A percentile compares a stretch with the other conserved stretches of the same genome.
phyloP scores from a whole-genome alignment of 2,797 vertebrate genomes.

The Cyclura pinguis region DNA sequence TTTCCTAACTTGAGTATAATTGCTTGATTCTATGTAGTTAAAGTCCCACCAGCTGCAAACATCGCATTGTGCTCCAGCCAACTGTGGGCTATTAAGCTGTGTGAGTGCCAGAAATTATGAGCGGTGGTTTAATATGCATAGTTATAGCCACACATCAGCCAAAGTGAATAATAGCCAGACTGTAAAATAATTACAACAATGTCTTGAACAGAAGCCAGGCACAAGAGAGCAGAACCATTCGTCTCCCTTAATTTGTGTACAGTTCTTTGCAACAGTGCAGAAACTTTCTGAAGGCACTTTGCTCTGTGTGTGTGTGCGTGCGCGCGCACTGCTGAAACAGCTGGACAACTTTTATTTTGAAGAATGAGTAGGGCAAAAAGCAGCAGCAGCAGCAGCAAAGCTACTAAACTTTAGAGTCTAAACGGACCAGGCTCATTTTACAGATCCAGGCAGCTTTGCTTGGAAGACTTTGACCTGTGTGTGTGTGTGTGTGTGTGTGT shows the following conservation, averaged over 20 bases:
- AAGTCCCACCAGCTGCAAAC: slow-evolving; percentile 71
- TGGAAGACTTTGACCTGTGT: slow-evolving; percentile 80
- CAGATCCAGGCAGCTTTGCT: slow-evolving; percentile 76
- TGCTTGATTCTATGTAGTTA: slow-evolving; percentile 58
- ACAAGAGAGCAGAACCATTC: slow-evolving; percentile 75
- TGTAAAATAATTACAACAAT: slow-evolving; percentile 85
- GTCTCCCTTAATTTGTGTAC: slow-evolving; percentile 82
- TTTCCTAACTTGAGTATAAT: slow-evolving; percentile 57
- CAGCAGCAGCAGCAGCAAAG: slow-evolving; percentile 70
- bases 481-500: slow-evolving; percentile 67
- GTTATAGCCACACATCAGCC: slow-evolving; percentile 80
- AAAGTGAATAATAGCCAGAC: slow-evolving; percentile 83
- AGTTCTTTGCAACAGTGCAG: slow-evolving; percentile 77
- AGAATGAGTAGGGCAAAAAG: slow-evolving; percentile 70
- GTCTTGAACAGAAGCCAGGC: slow-evolving; percentile 81
- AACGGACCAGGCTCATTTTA: slow-evolving; percentile 59
- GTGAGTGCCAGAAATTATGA: slow-evolving; percentile 77
- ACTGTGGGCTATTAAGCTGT: slow-evolving; percentile 77
- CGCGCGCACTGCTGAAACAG: slow-evolving; percentile 74
- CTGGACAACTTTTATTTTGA: slow-evolving; percentile 87
- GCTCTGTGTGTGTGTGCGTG: slow-evolving; percentile 4
- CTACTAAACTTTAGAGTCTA: slow-evolving; percentile 63
- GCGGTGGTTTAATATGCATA: slow-evolving; percentile 75
- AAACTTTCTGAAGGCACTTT: slow-evolving; percentile 80
- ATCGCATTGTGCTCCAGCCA: slow-evolving; percentile 69